Percentiles rank a stretch among this genome's conserved stretches.
Evolutionary conservation across 2,113 vertebrate genomes (phyloP).

Genomic region (Plecotus auritus): DNA sequence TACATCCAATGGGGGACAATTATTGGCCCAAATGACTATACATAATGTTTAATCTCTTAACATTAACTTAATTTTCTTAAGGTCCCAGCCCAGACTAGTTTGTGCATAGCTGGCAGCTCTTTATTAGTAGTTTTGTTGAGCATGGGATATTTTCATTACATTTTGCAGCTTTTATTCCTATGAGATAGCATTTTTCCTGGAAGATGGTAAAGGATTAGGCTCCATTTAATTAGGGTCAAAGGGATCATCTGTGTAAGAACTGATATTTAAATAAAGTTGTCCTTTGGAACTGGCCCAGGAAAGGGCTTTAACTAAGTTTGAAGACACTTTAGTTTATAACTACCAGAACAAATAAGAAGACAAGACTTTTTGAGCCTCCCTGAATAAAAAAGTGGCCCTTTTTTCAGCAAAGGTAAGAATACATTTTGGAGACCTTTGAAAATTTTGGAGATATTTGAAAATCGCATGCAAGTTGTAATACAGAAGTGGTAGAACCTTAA

Average conservation of each 20-base stretch:
- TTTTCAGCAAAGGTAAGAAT: not conserved
- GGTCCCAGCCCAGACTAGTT: not conserved
- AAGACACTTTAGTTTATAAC: not conserved
- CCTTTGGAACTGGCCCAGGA: not conserved
- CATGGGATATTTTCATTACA: not conserved
- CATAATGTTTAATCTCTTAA: not conserved
- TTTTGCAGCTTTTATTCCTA: not conserved
- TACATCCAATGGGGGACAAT: not conserved
- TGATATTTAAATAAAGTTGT: not conserved
- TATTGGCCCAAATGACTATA: not conserved
- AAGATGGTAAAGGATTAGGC: not conserved
- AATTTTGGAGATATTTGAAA: not conserved
- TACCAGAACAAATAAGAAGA: not conserved
- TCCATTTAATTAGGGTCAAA: constrained; percentile 25
- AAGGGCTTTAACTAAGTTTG: not conserved
- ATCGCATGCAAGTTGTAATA: not conserved
- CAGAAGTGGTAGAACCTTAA: not conserved
- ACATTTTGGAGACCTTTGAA: not conserved
- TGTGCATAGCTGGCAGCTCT: not conserved
- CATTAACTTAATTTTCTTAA: constrained; percentile 13
- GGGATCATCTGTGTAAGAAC: not conserved
- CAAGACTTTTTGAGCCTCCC: not conserved
- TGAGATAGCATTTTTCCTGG: constrained; percentile 22
- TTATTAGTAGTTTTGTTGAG: not conserved
- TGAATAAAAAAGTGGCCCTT: not conserved